These are phyloP conservation scores for Orcinus orca DNA, from an alignment of 2,113 vertebrate genomes.

Conservation along the genomic window DNA sequence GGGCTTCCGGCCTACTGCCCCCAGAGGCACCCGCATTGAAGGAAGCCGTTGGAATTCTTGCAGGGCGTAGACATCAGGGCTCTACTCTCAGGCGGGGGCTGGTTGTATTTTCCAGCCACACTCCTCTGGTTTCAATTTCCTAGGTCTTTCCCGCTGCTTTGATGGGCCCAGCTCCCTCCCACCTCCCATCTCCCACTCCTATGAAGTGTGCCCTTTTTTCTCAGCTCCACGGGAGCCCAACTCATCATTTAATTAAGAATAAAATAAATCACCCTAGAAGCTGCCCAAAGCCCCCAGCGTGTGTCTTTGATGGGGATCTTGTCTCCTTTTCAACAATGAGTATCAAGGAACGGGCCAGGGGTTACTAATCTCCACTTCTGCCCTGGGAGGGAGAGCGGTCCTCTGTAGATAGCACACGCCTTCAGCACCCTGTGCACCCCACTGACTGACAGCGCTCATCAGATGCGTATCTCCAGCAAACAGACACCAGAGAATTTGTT, in stretches of 20 bases:
- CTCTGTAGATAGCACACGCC: fast-evolving
- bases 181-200: neutral
- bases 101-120: neutral
- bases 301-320: neutral
- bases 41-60: neutral
- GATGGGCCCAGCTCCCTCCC: neutral
- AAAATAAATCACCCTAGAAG: neutral
- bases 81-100: neutral
- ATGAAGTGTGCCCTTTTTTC: neutral
- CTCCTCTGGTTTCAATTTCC: neutral
- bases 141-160: neutral
- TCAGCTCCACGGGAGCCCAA: neutral
- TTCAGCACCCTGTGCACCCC: neutral
- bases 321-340: neutral
- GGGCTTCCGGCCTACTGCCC: neutral
- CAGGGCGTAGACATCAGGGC: fast-evolving
- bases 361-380: neutral
- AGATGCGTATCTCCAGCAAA: neutral
- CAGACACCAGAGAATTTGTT: neutral
- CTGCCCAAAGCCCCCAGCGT: neutral
- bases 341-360: neutral
- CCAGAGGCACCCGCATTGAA: fast-evolving
- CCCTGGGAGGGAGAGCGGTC: neutral
- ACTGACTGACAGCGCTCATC: neutral
- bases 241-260: conserved; percentile 48